Evolutionary conservation across 2,113 vertebrate genomes (phyloP).

Genomic region (Pleuronectes platessa): DNA sequence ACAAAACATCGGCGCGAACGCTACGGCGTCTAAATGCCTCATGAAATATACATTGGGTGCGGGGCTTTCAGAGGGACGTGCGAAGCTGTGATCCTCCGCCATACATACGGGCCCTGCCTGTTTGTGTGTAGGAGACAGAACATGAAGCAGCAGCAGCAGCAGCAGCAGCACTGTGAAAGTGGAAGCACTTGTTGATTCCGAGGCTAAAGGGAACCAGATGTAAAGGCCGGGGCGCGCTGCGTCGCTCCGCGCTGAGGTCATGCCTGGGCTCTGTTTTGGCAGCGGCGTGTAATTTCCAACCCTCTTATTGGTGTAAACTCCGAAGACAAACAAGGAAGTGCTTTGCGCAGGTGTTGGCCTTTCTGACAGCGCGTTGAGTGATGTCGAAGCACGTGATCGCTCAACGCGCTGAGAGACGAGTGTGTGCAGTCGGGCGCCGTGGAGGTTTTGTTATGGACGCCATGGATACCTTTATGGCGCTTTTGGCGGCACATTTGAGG

Average conservation of each 20-base stretch:
- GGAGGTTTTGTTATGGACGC: slow-evolving; percentile 13
- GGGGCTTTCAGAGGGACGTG: slow-evolving; percentile 30
- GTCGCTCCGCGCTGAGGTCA: slow-evolving; percentile 77
- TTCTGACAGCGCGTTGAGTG: not conserved
- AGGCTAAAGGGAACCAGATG: slow-evolving; percentile 85
- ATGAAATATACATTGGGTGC: slow-evolving; percentile 73
- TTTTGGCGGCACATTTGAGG: slow-evolving; percentile 25
- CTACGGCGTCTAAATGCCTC: slow-evolving; percentile 67
- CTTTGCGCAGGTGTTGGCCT: slow-evolving; percentile 44
- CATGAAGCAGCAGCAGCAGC: slow-evolving; percentile 2
- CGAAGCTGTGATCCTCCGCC: slow-evolving; percentile 50
- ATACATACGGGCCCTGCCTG: slow-evolving; percentile 43
- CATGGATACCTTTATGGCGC: not conserved
- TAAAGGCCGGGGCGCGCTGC: slow-evolving; percentile 65
- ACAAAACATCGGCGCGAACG: slow-evolving; percentile 69
- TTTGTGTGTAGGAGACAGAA: slow-evolving; percentile 15
- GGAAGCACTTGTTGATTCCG: slow-evolving; percentile 75
- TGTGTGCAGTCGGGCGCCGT: not conserved
- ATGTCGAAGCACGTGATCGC: not conserved
- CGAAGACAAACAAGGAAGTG: slow-evolving; percentile 49
- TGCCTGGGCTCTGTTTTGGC: slow-evolving; percentile 57
- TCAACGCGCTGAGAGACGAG: not conserved
- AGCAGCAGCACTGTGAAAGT: slow-evolving; percentile 42
- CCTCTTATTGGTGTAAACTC: slow-evolving; percentile 22
- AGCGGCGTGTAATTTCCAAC: slow-evolving; percentile 48